Evolutionary conservation across 2,888 invertebrate species (phyloP), one percentile per base, ranked within the genome.

Genomic region (Troilus luridus): DNA sequence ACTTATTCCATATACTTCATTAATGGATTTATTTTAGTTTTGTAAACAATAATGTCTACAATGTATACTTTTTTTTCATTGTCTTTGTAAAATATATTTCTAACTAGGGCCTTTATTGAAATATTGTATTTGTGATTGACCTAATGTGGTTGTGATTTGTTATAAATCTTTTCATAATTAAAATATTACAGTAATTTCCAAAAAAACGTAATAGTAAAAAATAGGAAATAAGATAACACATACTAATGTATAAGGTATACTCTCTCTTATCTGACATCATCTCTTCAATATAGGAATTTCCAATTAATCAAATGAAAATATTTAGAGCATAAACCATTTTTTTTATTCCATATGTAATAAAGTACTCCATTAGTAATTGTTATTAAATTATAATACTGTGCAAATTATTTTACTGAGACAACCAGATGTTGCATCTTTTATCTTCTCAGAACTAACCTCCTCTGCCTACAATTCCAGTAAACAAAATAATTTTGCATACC

Each of bases 91-190:
- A 41, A 88, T 88, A 27, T 59, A 54, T 67, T 89, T 77, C 89
- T 89, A 72, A 72, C 0, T 72, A 89, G 89, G 89, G 89, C 89
- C 89, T 89, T 89, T 89, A 64, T 41, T 89, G 54, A 58, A 89
- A 72, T 56, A 85, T 77, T 67, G 67, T 89, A 72, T 72, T 89
- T 89, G 89, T 89, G 89, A 89, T 89, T 89, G 59, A 89, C 64
- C 67, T 89, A 89, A 64, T 72, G 72, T 67, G 89, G 89, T 89
- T 89, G 89, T 89, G 89, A 89, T 89, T 89, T 72, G 54, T 64
- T 89, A 85, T 85, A 85, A 19, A 56, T 85, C 56, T 56, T 54
- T 85, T 85, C 85, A 56, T 85, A 85, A 56, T 56, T 56, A 85
- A 85, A 85, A 54, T 56, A 85, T 56, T 56, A 56, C 54, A 85